Conservation (phyloP, 2,888 invertebrate species). For the Pardosa pseudoannulata region DNA sequence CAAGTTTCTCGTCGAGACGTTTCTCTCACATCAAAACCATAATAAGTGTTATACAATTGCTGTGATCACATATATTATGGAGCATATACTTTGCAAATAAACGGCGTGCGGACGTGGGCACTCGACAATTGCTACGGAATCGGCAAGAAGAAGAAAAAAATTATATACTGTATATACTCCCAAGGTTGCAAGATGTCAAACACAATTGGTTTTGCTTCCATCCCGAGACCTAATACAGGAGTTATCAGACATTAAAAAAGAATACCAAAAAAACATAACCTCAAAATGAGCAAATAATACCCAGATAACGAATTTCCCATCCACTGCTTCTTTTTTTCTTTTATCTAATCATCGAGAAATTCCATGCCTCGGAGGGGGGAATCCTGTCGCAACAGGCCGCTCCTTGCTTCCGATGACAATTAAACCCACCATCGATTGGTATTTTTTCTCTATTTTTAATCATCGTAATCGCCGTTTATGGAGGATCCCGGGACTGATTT, state of each 20-base stretch:
- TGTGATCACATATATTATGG: neutral
- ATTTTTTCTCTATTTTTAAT: conserved; percentile 32
- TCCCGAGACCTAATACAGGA: neutral
- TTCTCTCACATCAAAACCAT: too few species aligned
- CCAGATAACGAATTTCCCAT: conserved; percentile 7
- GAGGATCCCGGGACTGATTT: conserved; percentile 51
- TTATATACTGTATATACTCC: neutral
- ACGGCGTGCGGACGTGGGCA: neutral
- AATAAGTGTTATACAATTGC: too few species aligned
- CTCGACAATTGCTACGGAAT: neutral
- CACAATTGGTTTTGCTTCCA: neutral
- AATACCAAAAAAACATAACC: neutral
- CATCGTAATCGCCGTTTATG: conserved; percentile 57
- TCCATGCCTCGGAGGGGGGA: conserved; percentile 25
- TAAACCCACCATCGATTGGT: conserved; percentile 35
- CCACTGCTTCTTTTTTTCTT: neutral
- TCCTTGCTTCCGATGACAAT: conserved; percentile 64
- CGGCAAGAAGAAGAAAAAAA: neutral
- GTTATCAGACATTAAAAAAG: neutral
- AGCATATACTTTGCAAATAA: neutral
- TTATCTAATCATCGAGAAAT: conserved; percentile 38
- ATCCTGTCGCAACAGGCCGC: conserved; percentile 57
- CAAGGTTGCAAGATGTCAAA: conserved; percentile 2
- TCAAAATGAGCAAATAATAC: conserved; percentile 15
- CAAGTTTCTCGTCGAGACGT: too few species aligned